Evolutionary conservation across 2,113 vertebrate genomes (phyloP).

Genomic region (Mungos mungo): DNA sequence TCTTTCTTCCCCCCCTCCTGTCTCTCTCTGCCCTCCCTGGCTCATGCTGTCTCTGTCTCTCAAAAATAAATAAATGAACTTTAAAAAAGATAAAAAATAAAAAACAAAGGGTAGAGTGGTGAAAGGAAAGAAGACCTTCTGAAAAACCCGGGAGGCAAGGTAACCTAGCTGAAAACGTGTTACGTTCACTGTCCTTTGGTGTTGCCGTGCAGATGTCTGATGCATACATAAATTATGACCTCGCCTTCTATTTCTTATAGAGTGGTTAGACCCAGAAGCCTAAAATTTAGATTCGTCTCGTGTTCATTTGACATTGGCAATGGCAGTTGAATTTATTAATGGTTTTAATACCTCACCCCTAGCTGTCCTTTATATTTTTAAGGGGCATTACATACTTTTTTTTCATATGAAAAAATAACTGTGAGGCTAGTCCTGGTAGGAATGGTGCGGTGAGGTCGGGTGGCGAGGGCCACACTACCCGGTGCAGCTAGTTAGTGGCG

Average conservation of each 20-base stretch:
- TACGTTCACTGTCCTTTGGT: not conserved
- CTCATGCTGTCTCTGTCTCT: no score
- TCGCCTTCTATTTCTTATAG: not conserved
- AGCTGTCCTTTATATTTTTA: not conserved
- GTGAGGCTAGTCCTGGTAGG: not conserved
- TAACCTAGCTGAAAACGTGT: not conserved
- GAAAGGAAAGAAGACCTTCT: not conserved
- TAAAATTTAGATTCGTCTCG: not conserved
- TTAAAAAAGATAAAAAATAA: no score
- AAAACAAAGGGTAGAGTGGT: not conserved
- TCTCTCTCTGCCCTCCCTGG: no score
- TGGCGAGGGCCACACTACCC: not conserved
- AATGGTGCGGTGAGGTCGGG: not conserved
- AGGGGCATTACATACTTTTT: not conserved
- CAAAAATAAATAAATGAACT: not conserved
- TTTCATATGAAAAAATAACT: not conserved
- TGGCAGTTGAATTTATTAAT: not conserved
- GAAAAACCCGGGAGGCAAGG: not conserved
- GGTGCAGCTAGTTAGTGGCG: not conserved
- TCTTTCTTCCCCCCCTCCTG: no score
- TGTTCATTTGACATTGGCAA: not conserved
- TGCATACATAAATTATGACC: not conserved
- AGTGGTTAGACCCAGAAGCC: not conserved
- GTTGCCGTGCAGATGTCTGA: not conserved
- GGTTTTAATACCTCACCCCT: not conserved